phyloP scores from a whole-genome alignment of 1,140 invertebrate species.

The Eulimnadia texana region DNA sequence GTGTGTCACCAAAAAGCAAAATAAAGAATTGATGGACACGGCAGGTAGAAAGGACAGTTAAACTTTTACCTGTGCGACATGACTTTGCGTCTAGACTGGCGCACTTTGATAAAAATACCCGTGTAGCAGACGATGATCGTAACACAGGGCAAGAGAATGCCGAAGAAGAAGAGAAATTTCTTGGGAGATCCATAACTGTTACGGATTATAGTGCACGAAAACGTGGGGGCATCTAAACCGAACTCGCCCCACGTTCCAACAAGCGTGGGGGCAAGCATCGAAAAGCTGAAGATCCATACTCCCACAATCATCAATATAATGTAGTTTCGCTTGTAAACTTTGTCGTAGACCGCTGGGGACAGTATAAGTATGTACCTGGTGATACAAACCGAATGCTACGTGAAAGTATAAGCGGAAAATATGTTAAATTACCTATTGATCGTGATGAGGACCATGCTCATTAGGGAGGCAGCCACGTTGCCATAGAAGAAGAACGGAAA shows the following conservation, averaged over 20 bases:
- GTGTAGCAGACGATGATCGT: slow-evolving; percentile 69
- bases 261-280: slow-evolving; percentile 53
- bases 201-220: slow-evolving; percentile 66
- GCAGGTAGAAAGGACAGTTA: not conserved
- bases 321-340: slow-evolving; percentile 51
- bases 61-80: slow-evolving; percentile 40
- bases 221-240: slow-evolving; percentile 55
- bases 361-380: slow-evolving; percentile 56
- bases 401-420: not conserved
- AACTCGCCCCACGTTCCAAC: slow-evolving; percentile 63
- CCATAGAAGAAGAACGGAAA: slow-evolving; percentile 81
- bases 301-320: slow-evolving; percentile 56
- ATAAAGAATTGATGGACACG: not conserved
- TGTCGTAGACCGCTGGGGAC: slow-evolving; percentile 52
- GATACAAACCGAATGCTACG: not conserved
- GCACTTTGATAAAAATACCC: slow-evolving; percentile 66
- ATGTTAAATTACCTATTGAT: slow-evolving; percentile 52
- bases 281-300: slow-evolving; percentile 55
- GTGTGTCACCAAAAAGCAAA: not conserved
- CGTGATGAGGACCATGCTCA: slow-evolving; percentile 80
- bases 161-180: slow-evolving; percentile 66
- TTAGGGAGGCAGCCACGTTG: slow-evolving; percentile 68
- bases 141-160: slow-evolving; percentile 61
- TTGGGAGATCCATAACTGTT: slow-evolving; percentile 59
- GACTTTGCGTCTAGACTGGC: slow-evolving; percentile 50